These are phyloP conservation scores for Eupsilia transversa DNA, from an alignment of 2,888 invertebrate species.

Conservation along the genomic window DNA sequence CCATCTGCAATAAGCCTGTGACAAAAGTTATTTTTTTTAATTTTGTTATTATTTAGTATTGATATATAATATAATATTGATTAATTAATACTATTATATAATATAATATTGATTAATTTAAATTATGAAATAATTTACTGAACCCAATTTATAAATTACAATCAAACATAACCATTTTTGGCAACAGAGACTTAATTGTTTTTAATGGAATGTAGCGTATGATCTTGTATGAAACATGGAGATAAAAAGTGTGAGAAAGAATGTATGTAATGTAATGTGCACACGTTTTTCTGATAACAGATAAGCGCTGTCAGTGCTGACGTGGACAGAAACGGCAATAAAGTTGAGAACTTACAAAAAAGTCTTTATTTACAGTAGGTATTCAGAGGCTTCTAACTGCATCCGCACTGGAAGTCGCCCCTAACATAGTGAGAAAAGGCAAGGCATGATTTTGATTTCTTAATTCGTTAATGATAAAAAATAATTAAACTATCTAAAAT, in stretches of 20 bases:
- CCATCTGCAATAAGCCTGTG: neutral
- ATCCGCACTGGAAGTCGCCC: no score
- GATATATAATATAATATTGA: no score
- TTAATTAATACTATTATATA: no score
- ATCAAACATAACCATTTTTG: neutral
- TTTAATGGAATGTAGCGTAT: neutral
- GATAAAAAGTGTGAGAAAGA: constrained; percentile 12
- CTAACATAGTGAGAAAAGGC: no score
- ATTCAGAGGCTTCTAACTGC: neutral
- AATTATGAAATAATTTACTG: no score
- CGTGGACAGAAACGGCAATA: neutral
- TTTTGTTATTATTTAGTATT: no score
- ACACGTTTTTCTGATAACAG: neutral
- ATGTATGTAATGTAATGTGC: neutral
- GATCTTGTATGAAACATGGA: neutral
- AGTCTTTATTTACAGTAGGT: neutral
- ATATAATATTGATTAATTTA: no score
- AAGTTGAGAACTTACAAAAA: neutral
- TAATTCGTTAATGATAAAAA: neutral
- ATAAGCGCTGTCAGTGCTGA: neutral
- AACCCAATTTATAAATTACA: no score
- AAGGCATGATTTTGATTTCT: no score
- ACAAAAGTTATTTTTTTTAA: no score
- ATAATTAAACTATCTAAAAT: neutral
- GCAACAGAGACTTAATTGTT: neutral